Conservation (phyloP, 2,888 invertebrate genomes). For the Ichneumoninae sp. region DNA sequence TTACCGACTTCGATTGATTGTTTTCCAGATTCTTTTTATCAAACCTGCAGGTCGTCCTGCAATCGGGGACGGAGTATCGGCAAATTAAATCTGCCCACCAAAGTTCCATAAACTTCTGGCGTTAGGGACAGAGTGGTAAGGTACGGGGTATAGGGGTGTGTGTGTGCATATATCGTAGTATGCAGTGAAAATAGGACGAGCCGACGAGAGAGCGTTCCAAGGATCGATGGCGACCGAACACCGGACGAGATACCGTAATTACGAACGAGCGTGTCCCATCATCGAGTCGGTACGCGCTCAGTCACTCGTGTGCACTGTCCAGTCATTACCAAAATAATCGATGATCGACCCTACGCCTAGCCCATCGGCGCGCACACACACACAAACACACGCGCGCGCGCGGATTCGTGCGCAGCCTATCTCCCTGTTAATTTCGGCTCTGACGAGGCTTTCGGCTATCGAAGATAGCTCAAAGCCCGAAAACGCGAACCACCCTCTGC, state of each 20-base stretch:
- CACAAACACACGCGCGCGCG: not conserved
- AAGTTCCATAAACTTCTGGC: constrained; percentile 17
- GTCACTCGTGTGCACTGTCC: constrained; percentile 60
- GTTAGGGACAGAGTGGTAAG: constrained; percentile 31
- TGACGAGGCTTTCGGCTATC: constrained; percentile 58
- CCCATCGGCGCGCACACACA: constrained; percentile 30
- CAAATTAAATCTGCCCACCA: constrained; percentile 7
- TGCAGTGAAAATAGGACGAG: constrained; percentile 54
- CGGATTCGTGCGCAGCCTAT: constrained; percentile 30
- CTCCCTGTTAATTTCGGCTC: constrained; percentile 64
- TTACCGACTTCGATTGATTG: not conserved
- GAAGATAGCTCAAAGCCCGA: constrained; percentile 65
- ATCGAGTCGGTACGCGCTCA: constrained; percentile 65
- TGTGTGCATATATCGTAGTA: not conserved
- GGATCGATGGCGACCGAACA: constrained; percentile 61
- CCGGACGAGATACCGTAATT: constrained; percentile 71
- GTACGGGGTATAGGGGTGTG: constrained; percentile 22
- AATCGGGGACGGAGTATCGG: not conserved
- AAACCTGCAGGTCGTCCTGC: not conserved
- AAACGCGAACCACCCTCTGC: constrained; percentile 61
- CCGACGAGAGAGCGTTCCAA: constrained; percentile 37
- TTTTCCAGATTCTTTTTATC: not conserved
- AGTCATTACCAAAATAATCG: constrained; percentile 70
- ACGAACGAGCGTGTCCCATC: constrained; percentile 70
- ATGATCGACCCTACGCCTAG: constrained; percentile 63